Evolutionary conservation across 2,797 vertebrate species (phyloP).

Genomic region (Chanos chanos): DNA sequence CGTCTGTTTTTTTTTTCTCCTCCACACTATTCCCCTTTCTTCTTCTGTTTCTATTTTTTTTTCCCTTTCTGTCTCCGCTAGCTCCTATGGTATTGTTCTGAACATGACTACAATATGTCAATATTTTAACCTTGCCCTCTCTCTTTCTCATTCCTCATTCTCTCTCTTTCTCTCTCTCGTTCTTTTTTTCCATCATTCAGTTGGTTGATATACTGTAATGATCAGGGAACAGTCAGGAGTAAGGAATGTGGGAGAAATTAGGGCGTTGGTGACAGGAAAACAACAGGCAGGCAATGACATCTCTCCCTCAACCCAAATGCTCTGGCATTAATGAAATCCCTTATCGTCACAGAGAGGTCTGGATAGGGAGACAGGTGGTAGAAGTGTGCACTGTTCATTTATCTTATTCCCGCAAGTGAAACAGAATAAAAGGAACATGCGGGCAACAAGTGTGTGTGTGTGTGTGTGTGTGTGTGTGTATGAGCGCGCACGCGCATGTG

Average conservation of each 20-base stretch:
- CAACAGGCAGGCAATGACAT: conserved; percentile 80
- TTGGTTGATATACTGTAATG: conserved; percentile 81
- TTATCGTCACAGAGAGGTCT: conserved; percentile 70
- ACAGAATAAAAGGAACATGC: conserved; percentile 59
- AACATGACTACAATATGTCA: conserved; percentile 71
- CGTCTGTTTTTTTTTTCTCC: not conserved
- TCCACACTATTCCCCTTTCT: not conserved
- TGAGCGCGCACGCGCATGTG: not conserved
- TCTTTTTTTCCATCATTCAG: too few species aligned
- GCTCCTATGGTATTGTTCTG: conserved; percentile 46
- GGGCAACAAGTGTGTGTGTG: conserved; percentile 68
- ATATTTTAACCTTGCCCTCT: conserved; percentile 78
- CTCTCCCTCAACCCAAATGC: conserved; percentile 75
- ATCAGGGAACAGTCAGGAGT: conserved; percentile 81
- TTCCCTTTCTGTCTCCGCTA: conserved; percentile 24
- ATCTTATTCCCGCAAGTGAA: conserved; percentile 72
- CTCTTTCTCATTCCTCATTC: too few species aligned
- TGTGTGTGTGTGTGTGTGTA: not conserved
- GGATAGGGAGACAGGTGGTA: conserved; percentile 75
- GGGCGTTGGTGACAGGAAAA: conserved; percentile 70
- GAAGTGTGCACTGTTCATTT: conserved; percentile 74
- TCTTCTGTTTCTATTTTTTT: conserved; percentile 19
- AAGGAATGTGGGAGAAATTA: conserved; percentile 75
- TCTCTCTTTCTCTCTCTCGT: too few species aligned
- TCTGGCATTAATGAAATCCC: conserved; percentile 81